These are phyloP conservation scores for Apamea crenata DNA, from an alignment of 2,888 invertebrate species.

Conservation along the genomic window DNA sequence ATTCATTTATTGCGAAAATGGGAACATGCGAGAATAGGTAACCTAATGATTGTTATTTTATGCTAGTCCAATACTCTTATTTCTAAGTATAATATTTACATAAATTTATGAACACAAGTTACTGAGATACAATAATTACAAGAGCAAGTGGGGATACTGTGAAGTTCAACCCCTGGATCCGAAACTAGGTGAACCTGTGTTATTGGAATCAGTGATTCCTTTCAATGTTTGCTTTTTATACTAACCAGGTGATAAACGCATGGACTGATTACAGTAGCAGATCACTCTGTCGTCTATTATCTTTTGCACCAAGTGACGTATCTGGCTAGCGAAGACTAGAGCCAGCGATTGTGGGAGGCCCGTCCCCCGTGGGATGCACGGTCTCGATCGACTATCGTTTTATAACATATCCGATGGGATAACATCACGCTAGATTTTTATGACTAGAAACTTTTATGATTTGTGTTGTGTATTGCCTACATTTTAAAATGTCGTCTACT, in stretches of 20 bases:
- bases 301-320: neutral
- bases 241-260: neutral
- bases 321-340: constrained; percentile 1
- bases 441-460: neutral
- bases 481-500: neutral
- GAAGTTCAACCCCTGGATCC: neutral
- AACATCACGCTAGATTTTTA: neutral
- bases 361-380: neutral
- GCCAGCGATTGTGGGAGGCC: neutral
- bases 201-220: neutral
- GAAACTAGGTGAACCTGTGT: neutral
- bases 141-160: neutral
- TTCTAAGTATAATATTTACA: neutral
- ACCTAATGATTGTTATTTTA: neutral
- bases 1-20: too few species aligned
- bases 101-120: neutral
- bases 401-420: neutral
- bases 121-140: neutral
- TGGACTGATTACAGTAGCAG: neutral
- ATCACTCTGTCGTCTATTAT: neutral
- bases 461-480: neutral
- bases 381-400: neutral
- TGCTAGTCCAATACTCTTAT: neutral
- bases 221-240: neutral
- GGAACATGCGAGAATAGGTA: neutral